Base-by-base conservation (phyloP, 2,113 vertebrate genomes). In the Neopipo cinnamomea region DNA sequence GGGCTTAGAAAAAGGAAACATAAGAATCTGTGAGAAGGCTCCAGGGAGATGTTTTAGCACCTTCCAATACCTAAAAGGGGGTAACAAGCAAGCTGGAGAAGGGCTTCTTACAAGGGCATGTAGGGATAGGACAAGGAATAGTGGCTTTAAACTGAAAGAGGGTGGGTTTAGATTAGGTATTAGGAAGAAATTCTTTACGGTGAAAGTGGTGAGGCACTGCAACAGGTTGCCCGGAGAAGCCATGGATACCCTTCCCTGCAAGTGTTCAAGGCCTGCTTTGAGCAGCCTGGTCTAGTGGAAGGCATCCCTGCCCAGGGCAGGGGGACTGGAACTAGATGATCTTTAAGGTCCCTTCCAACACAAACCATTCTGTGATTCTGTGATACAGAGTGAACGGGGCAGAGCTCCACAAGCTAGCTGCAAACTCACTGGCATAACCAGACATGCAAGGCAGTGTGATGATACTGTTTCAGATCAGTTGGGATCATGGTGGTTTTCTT, bases 21-120 rank as follows among this genome's bases (percentile, higher is more conserved):
- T 7, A 63, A 0, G 3, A 18, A 28, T n/a, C 47, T 35, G 8
- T 25, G 3, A 47, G 7, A 55, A 22, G 13, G 46, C 14, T 47
- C 0, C 0, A 9, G 11, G n/a, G 33, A 47, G n/a, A 55, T 8
- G 19, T 42, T 41, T 83, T 19, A 76, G 55, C 17, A 35, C 30
- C 25, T 75, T n/a, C 24, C 41, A 47, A 7, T 27, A 70, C 41
- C 30, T 35, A 41, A 62, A 49, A 5, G 4, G 15, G 25, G 10
- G 47, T 5, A 15, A 42, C 14, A 70, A 12, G 41, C 67, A 53
- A 76, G n/a, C 35, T 70, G 25, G 12, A 12, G 14, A 62, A 17
- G 41, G 21, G 41, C 55, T 55, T 42, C 61, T 23, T 70, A 31
- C 17, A 27, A 31, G 30, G 11, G n/a, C 24, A 41, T 62, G 14